Conservation (phyloP, 1,140 invertebrate species). For the Phenacoccus solenopsis region DNA sequence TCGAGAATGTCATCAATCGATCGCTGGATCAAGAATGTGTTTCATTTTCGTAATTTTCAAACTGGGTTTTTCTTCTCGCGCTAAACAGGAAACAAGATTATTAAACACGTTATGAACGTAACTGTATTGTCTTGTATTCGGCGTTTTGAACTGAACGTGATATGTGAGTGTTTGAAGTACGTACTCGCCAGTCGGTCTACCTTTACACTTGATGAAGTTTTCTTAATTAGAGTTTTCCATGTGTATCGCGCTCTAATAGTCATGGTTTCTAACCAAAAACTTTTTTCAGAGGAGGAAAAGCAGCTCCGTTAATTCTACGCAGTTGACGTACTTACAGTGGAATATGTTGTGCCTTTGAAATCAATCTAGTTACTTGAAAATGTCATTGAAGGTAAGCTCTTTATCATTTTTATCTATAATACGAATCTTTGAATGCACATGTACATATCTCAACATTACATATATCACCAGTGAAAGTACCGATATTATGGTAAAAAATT, state of each 20-base stretch:
- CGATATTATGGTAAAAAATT: too few relatives aligned
- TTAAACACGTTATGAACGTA: conserved; percentile 2
- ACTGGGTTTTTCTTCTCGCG: not conserved
- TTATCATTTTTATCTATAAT: too few relatives aligned
- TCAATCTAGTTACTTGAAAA: not conserved
- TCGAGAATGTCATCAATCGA: not conserved
- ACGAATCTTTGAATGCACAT: too few relatives aligned
- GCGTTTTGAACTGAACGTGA: not conserved
- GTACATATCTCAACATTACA: too few relatives aligned
- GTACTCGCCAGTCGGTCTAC: not conserved
- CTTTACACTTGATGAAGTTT: not conserved
- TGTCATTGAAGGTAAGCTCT: not conserved
- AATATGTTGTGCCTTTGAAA: not conserved
- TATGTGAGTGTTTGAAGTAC: not conserved
- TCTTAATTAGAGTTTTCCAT: not conserved
- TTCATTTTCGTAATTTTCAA: not conserved
- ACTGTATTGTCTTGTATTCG: not conserved
- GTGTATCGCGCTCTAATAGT: not conserved
- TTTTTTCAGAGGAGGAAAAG: not conserved
- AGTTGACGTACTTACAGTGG: not conserved
- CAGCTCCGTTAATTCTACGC: not conserved
- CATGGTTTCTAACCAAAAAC: not conserved
- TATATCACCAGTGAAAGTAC: too few relatives aligned
- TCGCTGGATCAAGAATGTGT: not conserved
- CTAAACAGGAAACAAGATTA: not conserved